Percentiles rank a stretch among this genome's conserved stretches.
Evolutionary conservation across 2,888 invertebrate genomes (phyloP).

Genomic region (Drosophila falleni): DNA sequence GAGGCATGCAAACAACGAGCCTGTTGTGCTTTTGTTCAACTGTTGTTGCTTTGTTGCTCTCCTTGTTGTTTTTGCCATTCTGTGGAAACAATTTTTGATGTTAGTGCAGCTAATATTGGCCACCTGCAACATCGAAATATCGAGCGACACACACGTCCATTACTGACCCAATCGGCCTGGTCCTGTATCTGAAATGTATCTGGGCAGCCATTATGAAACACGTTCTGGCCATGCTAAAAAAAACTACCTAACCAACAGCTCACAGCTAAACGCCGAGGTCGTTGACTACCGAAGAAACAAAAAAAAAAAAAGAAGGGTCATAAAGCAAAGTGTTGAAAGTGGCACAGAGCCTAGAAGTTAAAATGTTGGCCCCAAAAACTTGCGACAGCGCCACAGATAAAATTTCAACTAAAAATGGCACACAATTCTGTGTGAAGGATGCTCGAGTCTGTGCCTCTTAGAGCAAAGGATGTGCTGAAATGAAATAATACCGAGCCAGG

Average conservation of each 20-base stretch:
- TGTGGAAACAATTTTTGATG: constrained; percentile 45
- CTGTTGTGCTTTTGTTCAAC: constrained; percentile 10
- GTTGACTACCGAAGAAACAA: constrained; percentile 14
- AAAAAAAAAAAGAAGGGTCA: constrained; percentile 36
- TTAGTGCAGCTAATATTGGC: constrained; percentile 55
- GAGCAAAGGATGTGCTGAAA: constrained; percentile 37
- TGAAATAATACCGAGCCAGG: constrained; percentile 46
- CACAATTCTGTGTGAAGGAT: constrained; percentile 41
- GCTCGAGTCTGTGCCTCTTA: constrained; percentile 28
- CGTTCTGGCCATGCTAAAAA: constrained; percentile 62
- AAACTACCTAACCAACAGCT: constrained; percentile 1
- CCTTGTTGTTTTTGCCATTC: constrained; percentile 18
- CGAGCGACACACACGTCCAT: constrained; percentile 11
- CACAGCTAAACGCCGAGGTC: constrained; percentile 1
- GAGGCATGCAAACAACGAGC: neutral
- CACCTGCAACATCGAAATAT: constrained; percentile 38
- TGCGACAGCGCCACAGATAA: constrained; percentile 62
- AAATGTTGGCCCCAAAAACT: constrained; percentile 52
- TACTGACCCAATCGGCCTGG: neutral
- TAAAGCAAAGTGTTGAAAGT: constrained; percentile 72
- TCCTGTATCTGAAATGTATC: constrained; percentile 53
- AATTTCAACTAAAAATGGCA: constrained; percentile 45
- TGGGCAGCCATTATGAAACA: constrained; percentile 64
- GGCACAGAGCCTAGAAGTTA: constrained; percentile 69
- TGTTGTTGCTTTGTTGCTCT: constrained; percentile 22